These are phyloP conservation scores for Mactra quadrangularis DNA, from an alignment of 1,140 invertebrate species.

Conservation along the genomic window DNA sequence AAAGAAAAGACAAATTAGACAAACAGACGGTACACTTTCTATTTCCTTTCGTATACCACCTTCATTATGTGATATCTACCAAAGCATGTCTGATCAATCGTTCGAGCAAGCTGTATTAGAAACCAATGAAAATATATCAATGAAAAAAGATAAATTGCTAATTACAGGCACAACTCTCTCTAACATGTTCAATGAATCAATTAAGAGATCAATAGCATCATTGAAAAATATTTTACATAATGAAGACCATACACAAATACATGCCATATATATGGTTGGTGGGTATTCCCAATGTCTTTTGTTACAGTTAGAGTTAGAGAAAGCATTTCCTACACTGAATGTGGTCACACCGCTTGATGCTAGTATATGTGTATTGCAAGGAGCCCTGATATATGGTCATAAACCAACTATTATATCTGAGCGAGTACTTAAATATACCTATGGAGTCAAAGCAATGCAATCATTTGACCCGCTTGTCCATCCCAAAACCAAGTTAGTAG, in stretches of 20 bases:
- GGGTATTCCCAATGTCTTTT: conserved; percentile 30
- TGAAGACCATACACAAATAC: background rate
- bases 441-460: background rate
- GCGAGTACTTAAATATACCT: conserved; percentile 24
- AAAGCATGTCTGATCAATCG: background rate
- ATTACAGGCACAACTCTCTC: background rate
- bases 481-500: too few relatives aligned
- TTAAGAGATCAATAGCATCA: background rate
- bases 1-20: conserved; percentile 6
- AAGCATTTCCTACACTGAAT: background rate
- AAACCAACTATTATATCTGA: conserved; percentile 4
- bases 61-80: background rate
- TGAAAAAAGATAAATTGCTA: background rate
- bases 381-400: conserved; percentile 36
- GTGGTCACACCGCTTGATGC: conserved; percentile 15
- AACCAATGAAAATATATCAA: background rate
- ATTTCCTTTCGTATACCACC: background rate
- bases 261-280: conserved; percentile 38
- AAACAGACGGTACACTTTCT: background rate
- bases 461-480: background rate
- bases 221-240: background rate
- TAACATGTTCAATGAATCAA: background rate
- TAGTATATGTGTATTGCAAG: background rate
- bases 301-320: background rate
- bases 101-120: background rate